Base-by-base conservation (phyloP, 2,888 invertebrate species). In the Temnothorax ravouxi region DNA sequence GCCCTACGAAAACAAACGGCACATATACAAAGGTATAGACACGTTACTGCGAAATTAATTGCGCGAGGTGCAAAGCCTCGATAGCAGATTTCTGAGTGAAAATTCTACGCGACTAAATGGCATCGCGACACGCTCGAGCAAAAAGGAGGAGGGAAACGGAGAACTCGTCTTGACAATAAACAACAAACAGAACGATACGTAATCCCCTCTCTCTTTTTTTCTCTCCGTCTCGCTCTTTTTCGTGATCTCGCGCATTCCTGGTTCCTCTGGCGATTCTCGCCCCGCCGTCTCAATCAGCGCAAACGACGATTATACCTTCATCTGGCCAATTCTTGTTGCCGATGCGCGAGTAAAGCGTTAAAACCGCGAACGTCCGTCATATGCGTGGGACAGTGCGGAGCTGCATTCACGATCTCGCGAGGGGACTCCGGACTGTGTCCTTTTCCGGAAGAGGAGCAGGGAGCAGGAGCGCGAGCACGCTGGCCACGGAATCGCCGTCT, bases 171-270 rank as follows among this genome's bases (percentile, higher is more conserved):
- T 34, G 54, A 88, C 75, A 88, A 87, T 82, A 89, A 75, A 90
- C 69, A 92, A 92, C 89, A 92, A 92, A 93, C 88, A 91, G 90
- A 91, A 87, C 85, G 81, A 69, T 85, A 84, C 75, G 85, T 88
- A 87, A 87, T 86, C 76, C 85, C 71, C 44, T 41, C 41, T 41
- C 21, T 64, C 21, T 29, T 6, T 59, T 34, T 41, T 13, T 64
- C 25, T 25, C 56, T 11, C 38, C 29, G 29, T 61, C 61, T 38
- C n/a, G 34, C n/a, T n/a, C 66, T 18, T 9, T 47, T 2, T 5
- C 41, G 64, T 87, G 86, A 87, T 76, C 61, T 84, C 77, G 41
- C 59, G 61, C 71, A 81, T 80, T 77, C 41, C 34, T 6, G 6
- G 34, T 4, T 29, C 3, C 29, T 59, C 29, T 59, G 18, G 5